Conservation (phyloP, 2,113 vertebrate species). For the Chaetops frenatus region DNA sequence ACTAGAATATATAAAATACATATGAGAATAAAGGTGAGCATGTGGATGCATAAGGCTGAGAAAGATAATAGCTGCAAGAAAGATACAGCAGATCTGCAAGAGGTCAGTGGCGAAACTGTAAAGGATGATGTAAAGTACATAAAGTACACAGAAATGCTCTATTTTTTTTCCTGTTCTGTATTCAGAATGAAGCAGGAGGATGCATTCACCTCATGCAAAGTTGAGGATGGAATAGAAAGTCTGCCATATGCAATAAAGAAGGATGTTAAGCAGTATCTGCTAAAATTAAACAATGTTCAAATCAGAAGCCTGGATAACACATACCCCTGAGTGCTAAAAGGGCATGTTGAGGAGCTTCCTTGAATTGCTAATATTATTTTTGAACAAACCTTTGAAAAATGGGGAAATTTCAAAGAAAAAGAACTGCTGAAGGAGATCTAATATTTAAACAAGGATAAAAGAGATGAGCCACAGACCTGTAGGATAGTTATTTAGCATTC, state of each 20-base stretch:
- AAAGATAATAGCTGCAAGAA: background rate
- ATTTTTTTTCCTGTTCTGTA: background rate
- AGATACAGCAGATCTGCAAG: background rate
- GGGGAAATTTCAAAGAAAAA: background rate
- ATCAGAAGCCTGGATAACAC: background rate
- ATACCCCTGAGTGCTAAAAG: background rate
- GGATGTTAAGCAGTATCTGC: background rate
- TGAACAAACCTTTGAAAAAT: background rate
- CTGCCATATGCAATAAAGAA: background rate
- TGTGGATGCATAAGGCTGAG: background rate
- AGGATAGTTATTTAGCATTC: conserved; percentile 21
- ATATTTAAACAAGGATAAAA: conserved; percentile 35
- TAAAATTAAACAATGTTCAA: conserved; percentile 7
- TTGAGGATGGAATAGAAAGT: background rate
- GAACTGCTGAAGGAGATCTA: background rate
- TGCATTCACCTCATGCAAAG: background rate
- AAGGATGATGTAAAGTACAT: background rate
- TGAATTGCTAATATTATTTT: background rate
- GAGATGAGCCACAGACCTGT: background rate
- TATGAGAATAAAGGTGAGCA: background rate
- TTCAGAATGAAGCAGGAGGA: background rate
- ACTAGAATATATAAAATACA: background rate
- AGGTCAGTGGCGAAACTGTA: background rate
- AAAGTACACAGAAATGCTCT: background rate
- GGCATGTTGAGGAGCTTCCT: background rate